A percentile compares a stretch with the other conserved stretches of the same genome.
Conservation (phyloP, 1,140 invertebrate species). For the Andricus grossulariae region DNA sequence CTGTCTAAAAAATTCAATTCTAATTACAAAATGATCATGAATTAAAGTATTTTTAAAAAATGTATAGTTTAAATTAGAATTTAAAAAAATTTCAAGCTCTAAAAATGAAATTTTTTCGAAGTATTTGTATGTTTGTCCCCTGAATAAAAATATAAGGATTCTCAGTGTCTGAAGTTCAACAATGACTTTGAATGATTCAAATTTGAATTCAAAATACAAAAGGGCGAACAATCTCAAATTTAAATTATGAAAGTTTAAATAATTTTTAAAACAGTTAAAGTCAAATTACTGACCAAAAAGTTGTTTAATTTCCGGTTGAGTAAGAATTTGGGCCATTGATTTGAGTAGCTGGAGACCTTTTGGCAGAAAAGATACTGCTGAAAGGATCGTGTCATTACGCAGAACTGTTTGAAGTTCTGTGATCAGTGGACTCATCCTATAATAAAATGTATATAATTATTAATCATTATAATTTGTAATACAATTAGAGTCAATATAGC, state of each 20-base stretch:
- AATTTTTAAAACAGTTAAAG: conserved; percentile 26
- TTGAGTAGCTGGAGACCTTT: conserved; percentile 78
- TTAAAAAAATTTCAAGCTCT: no score
- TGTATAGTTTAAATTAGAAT: no score
- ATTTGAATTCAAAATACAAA: no score
- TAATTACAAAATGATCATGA: no score
- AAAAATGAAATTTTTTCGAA: no score
- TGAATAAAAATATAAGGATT: no score
- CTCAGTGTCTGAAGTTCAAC: not conserved
- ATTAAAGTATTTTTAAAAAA: no score
- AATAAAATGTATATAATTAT: conserved; percentile 27
- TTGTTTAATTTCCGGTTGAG: conserved; percentile 77
- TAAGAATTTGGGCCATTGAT: conserved; percentile 78
- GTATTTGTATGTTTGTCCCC: no score
- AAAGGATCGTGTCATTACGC: conserved; percentile 71
- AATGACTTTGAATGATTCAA: not conserved
- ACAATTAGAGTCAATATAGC: no score
- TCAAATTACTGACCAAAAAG: conserved; percentile 73
- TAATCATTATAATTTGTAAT: not conserved
- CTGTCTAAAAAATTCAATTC: no score
- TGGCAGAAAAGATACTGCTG: conserved; percentile 76
- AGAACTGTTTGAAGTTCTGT: conserved; percentile 73
- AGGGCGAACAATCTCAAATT: no score
- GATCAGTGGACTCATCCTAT: conserved; percentile 72
- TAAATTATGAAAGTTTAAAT: not conserved